Evolutionary conservation across 1,140 invertebrate species (phyloP), one percentile per base, ranked within the genome.

Genomic region (Drosophila ogumai): DNA sequence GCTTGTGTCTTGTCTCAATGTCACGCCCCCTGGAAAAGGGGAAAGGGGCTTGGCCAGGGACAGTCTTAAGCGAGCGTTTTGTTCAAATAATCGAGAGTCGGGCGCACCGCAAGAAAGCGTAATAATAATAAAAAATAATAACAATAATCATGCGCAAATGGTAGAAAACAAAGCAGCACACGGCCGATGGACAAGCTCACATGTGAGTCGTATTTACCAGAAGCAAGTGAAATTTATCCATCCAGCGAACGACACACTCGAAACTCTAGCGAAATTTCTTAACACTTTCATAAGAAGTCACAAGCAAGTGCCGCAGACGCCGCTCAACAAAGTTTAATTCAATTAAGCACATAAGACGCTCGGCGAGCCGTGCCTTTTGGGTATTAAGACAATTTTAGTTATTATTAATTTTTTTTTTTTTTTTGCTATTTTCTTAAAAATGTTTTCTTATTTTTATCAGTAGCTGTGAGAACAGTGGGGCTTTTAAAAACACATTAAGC

Each of bases 221-320:
- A 68, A 69, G 73, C 84, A 82, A 74, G 84, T 86, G 84, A 87
- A 87, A 87, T 88, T 88, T 82, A 60, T 75, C 19, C 34, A 50
- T 41, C 69, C 54, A 54, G 60, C 74, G 80, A 50, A 31, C 47
- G 47, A 50, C 25, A 78, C 78, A 69, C 59, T 73, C 58, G 49
- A 75, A 77, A 57, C 55, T 49, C 17, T 60, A 60, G 81, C 79
- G 82, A 86, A 86, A 88, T 86, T 87, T 82, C 80, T 88, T 63
- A 82, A 87, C 80, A 87, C 82, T 86, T 86, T 86, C 79, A 76
- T 82, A 88, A 88, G 82, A 86, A 86, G 79, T 79, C 82, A 73
- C 82, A 54, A 58, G 57, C 46, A 12, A 47, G 36, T 47, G 49
- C 43, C 17, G 49, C 50, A 13, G 43, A 32, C 43, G 49, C 43